phyloP scores from a whole-genome alignment of 92 coral and sea anemone species.

The Metridium senile region DNA sequence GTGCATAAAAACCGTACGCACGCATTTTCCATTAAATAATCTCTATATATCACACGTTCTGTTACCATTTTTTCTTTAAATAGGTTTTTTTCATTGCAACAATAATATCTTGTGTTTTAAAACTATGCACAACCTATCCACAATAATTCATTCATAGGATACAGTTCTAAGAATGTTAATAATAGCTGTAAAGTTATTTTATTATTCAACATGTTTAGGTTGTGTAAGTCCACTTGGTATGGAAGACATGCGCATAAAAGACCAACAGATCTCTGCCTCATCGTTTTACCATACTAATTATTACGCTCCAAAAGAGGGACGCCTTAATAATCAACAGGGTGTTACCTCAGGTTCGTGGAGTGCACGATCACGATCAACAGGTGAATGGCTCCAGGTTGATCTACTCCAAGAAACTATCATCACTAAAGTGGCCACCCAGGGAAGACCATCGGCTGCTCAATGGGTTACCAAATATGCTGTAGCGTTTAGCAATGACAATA shows the following conservation, averaged over 20 bases:
- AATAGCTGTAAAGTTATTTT: too few relatives aligned
- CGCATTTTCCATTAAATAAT: too few relatives aligned
- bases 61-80: too few relatives aligned
- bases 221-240: slow-evolving; percentile 11
- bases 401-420: too few relatives aligned
- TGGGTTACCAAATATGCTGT: slow-evolving; percentile 1
- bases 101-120: too few relatives aligned
- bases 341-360: not conserved
- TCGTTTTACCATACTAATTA: not conserved
- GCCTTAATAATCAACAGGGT: not conserved
- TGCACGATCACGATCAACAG: not conserved
- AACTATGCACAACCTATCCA: too few relatives aligned
- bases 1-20: too few relatives aligned
- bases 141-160: too few relatives aligned
- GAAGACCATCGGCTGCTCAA: not conserved
- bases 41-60: too few relatives aligned
- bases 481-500: not conserved
- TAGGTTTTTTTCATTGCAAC: too few relatives aligned
- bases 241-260: not conserved
- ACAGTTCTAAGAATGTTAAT: too few relatives aligned
- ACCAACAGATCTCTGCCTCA: slow-evolving; percentile 14
- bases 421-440: not conserved
- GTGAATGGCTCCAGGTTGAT: too few relatives aligned
- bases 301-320: not conserved
- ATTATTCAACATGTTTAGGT: not conserved